phyloP scores from a whole-genome alignment of 2,797 vertebrate genomes.

The Cossypha dichroa region DNA sequence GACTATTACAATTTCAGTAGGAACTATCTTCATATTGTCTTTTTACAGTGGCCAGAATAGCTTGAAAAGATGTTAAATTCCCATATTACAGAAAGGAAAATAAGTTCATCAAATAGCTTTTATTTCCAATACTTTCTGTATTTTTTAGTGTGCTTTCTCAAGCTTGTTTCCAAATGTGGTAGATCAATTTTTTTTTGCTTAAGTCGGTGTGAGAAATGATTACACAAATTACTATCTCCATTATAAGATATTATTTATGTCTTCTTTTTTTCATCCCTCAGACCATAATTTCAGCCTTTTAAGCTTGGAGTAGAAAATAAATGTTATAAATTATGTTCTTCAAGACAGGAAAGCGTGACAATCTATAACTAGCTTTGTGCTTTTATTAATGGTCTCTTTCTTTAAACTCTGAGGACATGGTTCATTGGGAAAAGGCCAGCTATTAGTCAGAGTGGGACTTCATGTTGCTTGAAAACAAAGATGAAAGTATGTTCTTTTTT shows the following conservation, averaged over 20 bases:
- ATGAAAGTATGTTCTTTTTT: not conserved
- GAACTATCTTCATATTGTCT: not conserved
- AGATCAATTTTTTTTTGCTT: slow-evolving; percentile 52
- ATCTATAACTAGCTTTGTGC: slow-evolving; percentile 67
- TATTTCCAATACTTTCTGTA: not conserved
- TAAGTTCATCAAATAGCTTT: not conserved
- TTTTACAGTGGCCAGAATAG: not conserved
- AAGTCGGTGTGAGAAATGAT: slow-evolving; percentile 56
- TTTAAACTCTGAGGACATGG: slow-evolving; percentile 72
- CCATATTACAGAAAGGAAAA: not conserved
- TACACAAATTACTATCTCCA: slow-evolving; percentile 69
- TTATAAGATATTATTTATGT: slow-evolving; percentile 61
- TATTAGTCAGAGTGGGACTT: slow-evolving; percentile 3
- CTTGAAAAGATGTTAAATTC: not conserved
- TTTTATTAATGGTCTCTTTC: slow-evolving; percentile 74
- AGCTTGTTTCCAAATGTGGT: not conserved
- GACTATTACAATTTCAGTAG: not conserved
- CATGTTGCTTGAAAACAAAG: not conserved
- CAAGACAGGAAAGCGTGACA: slow-evolving; percentile 70
- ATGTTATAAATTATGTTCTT: not conserved
- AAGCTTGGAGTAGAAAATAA: slow-evolving; percentile 76
- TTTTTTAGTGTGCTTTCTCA: not conserved
- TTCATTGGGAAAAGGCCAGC: slow-evolving; percentile 71
- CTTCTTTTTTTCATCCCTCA: slow-evolving; percentile 64
- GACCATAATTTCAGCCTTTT: slow-evolving; percentile 74